phyloP scores from a whole-genome alignment of 2,888 invertebrate genomes.

The Caenorhabditis sp. region DNA sequence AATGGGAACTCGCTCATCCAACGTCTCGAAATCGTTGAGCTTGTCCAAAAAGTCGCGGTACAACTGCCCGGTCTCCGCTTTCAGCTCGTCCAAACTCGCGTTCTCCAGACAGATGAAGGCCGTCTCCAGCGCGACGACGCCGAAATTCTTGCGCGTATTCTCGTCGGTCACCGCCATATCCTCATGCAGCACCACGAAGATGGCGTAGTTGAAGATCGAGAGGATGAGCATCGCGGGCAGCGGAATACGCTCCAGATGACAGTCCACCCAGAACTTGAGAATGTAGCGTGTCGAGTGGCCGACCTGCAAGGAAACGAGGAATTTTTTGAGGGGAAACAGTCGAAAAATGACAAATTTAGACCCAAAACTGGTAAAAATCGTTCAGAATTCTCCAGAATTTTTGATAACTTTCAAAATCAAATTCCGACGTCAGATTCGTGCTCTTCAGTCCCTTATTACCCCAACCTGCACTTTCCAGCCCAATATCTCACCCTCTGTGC shows the following conservation, averaged over 20 bases:
- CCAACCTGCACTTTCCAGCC: no score
- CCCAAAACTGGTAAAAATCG: no score
- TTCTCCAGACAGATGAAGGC: constrained; percentile 3
- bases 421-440: no score
- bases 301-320: constrained; percentile 10
- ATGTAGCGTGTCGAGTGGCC: constrained; percentile 35
- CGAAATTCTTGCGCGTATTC: constrained; percentile 22
- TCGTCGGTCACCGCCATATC: constrained; percentile 42
- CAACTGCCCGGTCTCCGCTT: constrained; percentile 21
- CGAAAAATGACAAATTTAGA: background rate
- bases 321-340: background rate
- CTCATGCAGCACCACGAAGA: constrained; percentile 24
- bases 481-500: no score
- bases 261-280: constrained; percentile 48
- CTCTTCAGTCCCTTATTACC: no score
- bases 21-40: constrained; percentile 26
- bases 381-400: no score
- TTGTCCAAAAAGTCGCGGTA: constrained; percentile 32
- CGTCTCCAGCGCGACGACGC: background rate
- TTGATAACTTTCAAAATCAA: no score
- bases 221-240: constrained; percentile 24
- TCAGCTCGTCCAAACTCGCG: background rate
- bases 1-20: constrained; percentile 37
- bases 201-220: constrained; percentile 42
- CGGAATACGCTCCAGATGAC: constrained; percentile 9